These are phyloP conservation scores for Microcebus tavaratra DNA, from an alignment of 2,113 vertebrate genomes.

Conservation along the genomic window DNA sequence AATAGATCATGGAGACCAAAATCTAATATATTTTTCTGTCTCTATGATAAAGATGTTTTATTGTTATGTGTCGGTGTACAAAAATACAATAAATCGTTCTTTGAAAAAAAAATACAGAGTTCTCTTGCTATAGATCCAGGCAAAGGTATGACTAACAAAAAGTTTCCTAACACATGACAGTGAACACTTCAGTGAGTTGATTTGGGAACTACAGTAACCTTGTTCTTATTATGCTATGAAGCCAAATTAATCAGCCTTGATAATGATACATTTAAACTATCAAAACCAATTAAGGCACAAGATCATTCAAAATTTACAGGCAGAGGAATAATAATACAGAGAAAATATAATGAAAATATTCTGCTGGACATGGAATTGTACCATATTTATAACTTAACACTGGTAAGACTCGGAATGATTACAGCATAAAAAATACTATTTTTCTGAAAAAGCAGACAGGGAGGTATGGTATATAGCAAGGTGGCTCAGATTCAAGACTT, in stretches of 20 bases:
- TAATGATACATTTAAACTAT: not conserved
- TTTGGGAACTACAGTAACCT: not conserved
- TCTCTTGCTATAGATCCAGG: not conserved
- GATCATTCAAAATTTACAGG: slow-evolving; percentile 4
- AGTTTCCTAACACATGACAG: not conserved
- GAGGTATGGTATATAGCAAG: not conserved
- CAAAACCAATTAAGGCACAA: slow-evolving; percentile 46
- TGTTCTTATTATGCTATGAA: not conserved
- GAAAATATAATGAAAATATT: slow-evolving; percentile 42
- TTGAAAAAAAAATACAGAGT: not conserved
- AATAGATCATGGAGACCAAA: not conserved
- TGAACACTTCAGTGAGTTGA: not conserved
- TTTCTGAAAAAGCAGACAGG: not conserved
- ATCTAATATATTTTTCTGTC: not conserved
- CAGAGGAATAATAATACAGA: not conserved
- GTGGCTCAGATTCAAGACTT: slow-evolving; percentile 29
- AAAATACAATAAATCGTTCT: slow-evolving; percentile 31
- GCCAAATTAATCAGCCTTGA: slow-evolving; percentile 22
- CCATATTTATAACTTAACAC: not conserved
- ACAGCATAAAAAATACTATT: not conserved
- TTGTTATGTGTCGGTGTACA: not conserved
- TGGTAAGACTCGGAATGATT: slow-evolving; percentile 20
- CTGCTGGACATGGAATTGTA: not conserved
- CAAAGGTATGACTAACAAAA: not conserved
- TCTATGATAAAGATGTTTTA: slow-evolving; percentile 19